A percentile compares a stretch with the other conserved stretches of the same genome.
These are phyloP conservation scores for Anomalospiza imberbis DNA, from an alignment of 2,797 vertebrate genomes.

Conservation along the genomic window DNA sequence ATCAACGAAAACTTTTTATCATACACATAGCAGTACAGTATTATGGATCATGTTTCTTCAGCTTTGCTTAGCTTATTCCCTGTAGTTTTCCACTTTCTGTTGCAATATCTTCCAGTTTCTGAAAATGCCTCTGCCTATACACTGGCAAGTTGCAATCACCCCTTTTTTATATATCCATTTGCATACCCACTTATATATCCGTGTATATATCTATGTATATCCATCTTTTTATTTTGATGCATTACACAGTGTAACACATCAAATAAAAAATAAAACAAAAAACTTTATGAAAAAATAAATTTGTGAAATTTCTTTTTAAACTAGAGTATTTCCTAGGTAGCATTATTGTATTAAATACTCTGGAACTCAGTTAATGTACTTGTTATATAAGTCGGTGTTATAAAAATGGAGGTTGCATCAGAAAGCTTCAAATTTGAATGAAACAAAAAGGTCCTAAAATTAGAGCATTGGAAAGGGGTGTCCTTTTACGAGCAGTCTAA, in stretches of 20 bases:
- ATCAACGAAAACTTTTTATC: not conserved
- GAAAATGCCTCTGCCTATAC: not conserved
- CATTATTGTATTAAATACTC: not conserved
- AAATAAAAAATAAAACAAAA: not conserved
- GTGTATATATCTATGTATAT: not conserved
- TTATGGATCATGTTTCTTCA: not conserved
- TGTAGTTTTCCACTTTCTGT: not conserved
- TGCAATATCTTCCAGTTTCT: not conserved
- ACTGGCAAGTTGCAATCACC: not conserved
- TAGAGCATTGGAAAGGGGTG: not conserved
- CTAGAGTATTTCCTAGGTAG: not conserved
- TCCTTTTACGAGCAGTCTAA: not conserved
- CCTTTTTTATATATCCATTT: not conserved
- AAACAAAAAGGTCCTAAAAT: not conserved
- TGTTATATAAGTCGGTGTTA: not conserved
- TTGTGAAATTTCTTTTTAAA: not conserved
- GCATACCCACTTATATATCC: not conserved
- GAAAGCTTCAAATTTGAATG: not conserved
- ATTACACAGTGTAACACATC: not conserved
- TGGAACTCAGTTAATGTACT: not conserved
- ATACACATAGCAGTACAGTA: not conserved
- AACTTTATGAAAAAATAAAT: not conserved
- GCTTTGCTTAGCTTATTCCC: not conserved
- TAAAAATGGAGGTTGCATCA: not conserved
- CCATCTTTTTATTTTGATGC: not conserved